Percentiles rank a stretch among this genome's conserved stretches.
These are phyloP conservation scores for Philopedon plagiatum DNA, from an alignment of 2,888 invertebrate species.

Conservation along the genomic window DNA sequence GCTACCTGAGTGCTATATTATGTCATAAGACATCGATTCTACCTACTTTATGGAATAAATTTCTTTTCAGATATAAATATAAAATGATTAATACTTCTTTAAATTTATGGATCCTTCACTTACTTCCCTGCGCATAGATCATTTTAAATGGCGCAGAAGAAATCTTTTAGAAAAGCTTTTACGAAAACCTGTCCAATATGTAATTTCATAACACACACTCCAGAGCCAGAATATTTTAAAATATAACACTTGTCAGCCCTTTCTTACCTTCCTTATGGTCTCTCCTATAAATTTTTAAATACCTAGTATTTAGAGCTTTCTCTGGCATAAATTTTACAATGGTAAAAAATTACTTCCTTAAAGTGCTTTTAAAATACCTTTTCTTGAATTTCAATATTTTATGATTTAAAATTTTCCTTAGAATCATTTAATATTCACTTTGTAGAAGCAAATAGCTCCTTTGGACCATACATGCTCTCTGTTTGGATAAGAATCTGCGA, in stretches of 20 bases:
- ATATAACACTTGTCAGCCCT: not conserved
- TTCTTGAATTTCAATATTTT: not conserved
- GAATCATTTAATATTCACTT: not conserved
- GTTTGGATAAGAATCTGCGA: no score
- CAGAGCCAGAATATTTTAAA: conserved; percentile 4
- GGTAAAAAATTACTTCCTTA: not conserved
- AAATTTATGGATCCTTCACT: conserved; percentile 34
- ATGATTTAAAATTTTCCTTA: not conserved
- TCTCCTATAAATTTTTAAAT: not conserved
- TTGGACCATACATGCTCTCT: no score
- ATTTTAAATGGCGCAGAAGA: conserved; percentile 38
- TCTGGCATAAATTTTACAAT: not conserved
- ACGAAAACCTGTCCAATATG: conserved; percentile 5
- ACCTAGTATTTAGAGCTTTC: not conserved
- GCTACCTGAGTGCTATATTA: not conserved
- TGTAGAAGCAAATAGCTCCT: no score
- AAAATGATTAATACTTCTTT: conserved; percentile 31
- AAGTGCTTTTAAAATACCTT: not conserved
- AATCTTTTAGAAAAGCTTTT: conserved; percentile 14
- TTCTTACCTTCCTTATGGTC: not conserved
- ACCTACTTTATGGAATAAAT: conserved; percentile 10
- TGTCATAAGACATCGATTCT: conserved; percentile 1
- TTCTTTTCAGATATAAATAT: conserved; percentile 22
- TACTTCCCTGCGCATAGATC: conserved; percentile 30
- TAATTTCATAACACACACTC: conserved; percentile 4